Base-by-base conservation (phyloP, 2,888 invertebrate species). In the Lepeophtheirus nordmannii region DNA sequence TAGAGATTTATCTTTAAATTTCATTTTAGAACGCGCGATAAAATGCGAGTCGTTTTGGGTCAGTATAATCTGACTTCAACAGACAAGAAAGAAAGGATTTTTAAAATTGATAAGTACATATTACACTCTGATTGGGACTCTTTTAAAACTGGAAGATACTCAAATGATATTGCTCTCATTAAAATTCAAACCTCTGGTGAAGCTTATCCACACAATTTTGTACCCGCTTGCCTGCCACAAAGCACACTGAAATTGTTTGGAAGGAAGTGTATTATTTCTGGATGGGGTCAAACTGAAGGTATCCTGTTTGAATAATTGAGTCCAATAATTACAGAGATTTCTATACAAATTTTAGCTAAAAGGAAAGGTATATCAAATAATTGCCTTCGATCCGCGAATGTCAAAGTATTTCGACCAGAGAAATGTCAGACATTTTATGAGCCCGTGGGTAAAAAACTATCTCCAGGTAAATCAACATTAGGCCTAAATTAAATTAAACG, bases 1-100 rank as follows among this genome's bases (percentile, higher is more conserved):
- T 30, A 5, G 20, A 20, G 8, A 11, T 22, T 22, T 10, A 57
- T 11, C 2, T 57, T 11, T 20, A 11, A 14, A n/a, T 57, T 57
- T 5, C 10, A 9, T 8, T 11, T 10, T 14, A 11, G n/a, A 57
- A 57, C 23, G 23, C 60, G n/a, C 7, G 23, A 23, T 59, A 17
- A 59, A 22, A 59, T 59, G 60, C 22, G 60, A 59, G 60, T 59
- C 1, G 60, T 59, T 10, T 17, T 59, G 23, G 60, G 60, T 37
- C 60, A 59, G n/a, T 17, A 30, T 30, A 17, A 23, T 59, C 23
- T 59, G 10, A 30, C 17, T 30, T 23, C 22, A 30, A 30, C 60
- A 22, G 60, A 59, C 2, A 9, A 59, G n/a, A 30, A 23, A 11
- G 60, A 59, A 59, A 12, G 23, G 20, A 38, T 38, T 3, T 59